phyloP scores from a whole-genome alignment of 1,140 invertebrate genomes.

The Agrypnia vestita region DNA sequence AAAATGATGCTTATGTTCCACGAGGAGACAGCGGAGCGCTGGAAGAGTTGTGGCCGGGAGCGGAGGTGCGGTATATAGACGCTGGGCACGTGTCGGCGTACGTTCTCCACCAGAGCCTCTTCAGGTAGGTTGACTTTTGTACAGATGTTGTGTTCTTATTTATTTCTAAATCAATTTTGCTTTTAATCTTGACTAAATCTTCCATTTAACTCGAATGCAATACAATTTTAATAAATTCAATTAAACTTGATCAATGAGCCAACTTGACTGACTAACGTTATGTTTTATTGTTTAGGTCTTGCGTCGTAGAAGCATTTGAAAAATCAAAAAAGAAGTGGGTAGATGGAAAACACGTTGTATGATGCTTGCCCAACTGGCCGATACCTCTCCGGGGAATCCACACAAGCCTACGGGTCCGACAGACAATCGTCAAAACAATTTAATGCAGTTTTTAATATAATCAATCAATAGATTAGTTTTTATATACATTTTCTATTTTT shows the following conservation, averaged over 20 bases:
- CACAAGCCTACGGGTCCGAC: neutral
- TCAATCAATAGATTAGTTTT: constrained; percentile 12
- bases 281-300: constrained; percentile 71
- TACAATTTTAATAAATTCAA: too few relatives aligned
- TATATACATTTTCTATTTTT: constrained; percentile 22
- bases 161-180: too few relatives aligned
- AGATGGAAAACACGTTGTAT: constrained; percentile 48
- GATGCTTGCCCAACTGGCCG: constrained; percentile 13
- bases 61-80: constrained; percentile 89
- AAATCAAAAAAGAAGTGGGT: constrained; percentile 74
- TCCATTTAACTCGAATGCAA: too few relatives aligned
- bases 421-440: neutral
- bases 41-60: constrained; percentile 93
- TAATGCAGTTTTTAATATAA: neutral
- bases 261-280: constrained; percentile 8
- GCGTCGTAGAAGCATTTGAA: constrained; percentile 78
- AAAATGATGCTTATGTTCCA: constrained; percentile 94
- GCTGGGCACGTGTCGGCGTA: constrained; percentile 94
- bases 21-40: constrained; percentile 86
- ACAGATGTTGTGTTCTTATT: neutral
- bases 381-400: neutral
- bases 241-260: too few relatives aligned
- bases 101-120: constrained; percentile 88
- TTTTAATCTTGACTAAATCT: neutral
- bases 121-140: constrained; percentile 78